Base-by-base conservation (phyloP, 2,888 invertebrate species). In the Diarsia mendica region DNA sequence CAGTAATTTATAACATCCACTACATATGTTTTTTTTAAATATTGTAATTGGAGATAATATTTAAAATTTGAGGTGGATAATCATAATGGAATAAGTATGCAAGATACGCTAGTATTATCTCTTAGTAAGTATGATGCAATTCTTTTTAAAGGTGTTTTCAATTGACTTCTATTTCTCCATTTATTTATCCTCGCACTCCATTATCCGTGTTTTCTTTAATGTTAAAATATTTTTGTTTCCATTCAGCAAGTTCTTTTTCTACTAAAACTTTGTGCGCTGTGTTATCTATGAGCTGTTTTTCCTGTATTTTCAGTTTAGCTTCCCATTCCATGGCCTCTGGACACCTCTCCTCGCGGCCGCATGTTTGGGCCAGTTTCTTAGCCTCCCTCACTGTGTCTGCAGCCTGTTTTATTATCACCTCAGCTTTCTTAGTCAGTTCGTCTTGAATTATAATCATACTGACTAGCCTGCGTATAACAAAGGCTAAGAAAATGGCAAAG, bases 401-500 rank as follows among this genome's bases (percentile, higher is more conserved):
- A 0, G 98, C 98, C 92, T 98, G 98, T 85, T 97, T 97, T 85
- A 98, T 95, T 13, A 98, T 97, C 33, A 97, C 97, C 86, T 97
- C 97, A 65, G 97, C 97, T 87, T 98, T 97, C 0, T 97, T 96
- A 76, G 96, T 93, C 20, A 98, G 91, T 80, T 96, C 95, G 46
- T 98, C 97, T 91, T 98, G 97, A 67, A 96, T 96, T 6, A 97
- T 97, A 74, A 98, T 96, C 93, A 98, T 96, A 2, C 93, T 95
- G 23, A 97, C 96, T 64, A 98, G 94, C 69, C 98, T 97, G 46
- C 97, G 97, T 75, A 98, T 97, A 1, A 98, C 97, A 87, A 98
- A 97, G 87, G 97, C 97, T 55, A 98, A 93, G 88, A 98, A 98
- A 81, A 98, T 97, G 15, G 98, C 97, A 93, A 98, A 98, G 23